Conservation (phyloP, 53 echinoderm and acorn worm genomes). For the Hippasteria phrygiana region DNA sequence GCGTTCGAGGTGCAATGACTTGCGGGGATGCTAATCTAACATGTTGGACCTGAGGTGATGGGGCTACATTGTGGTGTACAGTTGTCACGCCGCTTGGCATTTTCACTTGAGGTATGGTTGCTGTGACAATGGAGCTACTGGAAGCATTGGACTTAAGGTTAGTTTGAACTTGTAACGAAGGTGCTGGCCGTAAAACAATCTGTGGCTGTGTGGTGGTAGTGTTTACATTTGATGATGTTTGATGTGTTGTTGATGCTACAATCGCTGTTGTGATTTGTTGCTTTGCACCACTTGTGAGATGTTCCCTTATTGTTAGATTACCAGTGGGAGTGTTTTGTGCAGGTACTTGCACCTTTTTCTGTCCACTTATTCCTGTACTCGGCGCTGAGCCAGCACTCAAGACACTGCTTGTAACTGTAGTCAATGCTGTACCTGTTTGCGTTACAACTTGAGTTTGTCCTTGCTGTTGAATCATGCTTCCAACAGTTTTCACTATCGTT, state of each 20-base stretch:
- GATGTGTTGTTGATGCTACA: conserved; percentile 39
- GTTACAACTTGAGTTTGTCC: background rate
- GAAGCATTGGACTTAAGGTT: conserved; percentile 39
- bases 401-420: conserved; percentile 44
- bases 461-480: background rate
- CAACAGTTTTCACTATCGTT: conserved; percentile 49
- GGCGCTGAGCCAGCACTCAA: conserved; percentile 34
- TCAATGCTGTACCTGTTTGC: conserved; percentile 15
- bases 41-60: conserved; percentile 75
- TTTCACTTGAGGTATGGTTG: conserved; percentile 28
- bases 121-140: conserved; percentile 43
- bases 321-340: conserved; percentile 8
- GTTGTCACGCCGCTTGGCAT: conserved; percentile 62
- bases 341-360: background rate
- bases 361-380: conserved; percentile 6
- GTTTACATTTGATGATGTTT: background rate
- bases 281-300: conserved; percentile 51
- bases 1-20: conserved; percentile 88
- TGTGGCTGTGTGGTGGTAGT: conserved; percentile 36
- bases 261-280: conserved; percentile 9
- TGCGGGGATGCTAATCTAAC: conserved; percentile 83
- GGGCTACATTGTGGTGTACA: conserved; percentile 36
- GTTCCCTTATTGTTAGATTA: conserved; percentile 52
- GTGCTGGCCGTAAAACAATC: conserved; percentile 64
- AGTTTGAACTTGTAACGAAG: background rate